A percentile compares a stretch with the other conserved stretches of the same genome.
Evolutionary conservation across 2,888 invertebrate species (phyloP).

Genomic region (Altica lythri): DNA sequence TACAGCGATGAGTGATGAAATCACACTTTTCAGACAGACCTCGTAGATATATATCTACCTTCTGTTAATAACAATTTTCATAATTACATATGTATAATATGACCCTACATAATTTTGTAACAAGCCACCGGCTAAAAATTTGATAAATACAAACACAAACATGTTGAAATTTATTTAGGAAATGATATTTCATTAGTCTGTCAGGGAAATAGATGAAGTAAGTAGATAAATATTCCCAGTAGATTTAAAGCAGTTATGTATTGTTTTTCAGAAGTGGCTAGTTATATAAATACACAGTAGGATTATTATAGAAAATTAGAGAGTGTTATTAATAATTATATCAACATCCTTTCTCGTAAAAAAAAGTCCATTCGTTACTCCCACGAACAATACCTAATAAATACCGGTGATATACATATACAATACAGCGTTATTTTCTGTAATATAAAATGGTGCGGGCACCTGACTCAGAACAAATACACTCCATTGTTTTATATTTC

Average conservation of each 20-base stretch:
- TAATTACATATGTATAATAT: no score
- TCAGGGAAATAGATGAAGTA: slow-evolving; percentile 18
- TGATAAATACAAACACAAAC: no score
- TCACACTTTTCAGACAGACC: no score
- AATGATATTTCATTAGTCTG: slow-evolving; percentile 13
- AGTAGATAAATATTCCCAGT: slow-evolving; percentile 18
- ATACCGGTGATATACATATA: slow-evolving; percentile 46
- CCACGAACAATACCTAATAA: slow-evolving; percentile 53
- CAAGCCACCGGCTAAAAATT: no score
- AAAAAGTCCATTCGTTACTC: slow-evolving; percentile 47
- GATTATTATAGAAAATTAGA: slow-evolving; percentile 18
- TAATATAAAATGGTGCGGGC: slow-evolving; percentile 51
- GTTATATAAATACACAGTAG: slow-evolving; percentile 17
- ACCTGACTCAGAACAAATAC: slow-evolving; percentile 54
- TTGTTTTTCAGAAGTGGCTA: slow-evolving; percentile 16
- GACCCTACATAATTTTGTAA: no score
- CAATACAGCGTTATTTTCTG: slow-evolving; percentile 45
- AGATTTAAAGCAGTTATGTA: slow-evolving; percentile 18
- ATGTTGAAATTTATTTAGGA: slow-evolving; percentile 8
- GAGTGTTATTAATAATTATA: slow-evolving; percentile 34
- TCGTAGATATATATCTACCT: no score
- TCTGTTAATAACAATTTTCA: no score
- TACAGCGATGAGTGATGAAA: no score
- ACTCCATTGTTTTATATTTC: slow-evolving; percentile 56
- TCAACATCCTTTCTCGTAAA: slow-evolving; percentile 47